Conservation (phyloP, 2,113 vertebrate species). For the Entelurus aequoreus region DNA sequence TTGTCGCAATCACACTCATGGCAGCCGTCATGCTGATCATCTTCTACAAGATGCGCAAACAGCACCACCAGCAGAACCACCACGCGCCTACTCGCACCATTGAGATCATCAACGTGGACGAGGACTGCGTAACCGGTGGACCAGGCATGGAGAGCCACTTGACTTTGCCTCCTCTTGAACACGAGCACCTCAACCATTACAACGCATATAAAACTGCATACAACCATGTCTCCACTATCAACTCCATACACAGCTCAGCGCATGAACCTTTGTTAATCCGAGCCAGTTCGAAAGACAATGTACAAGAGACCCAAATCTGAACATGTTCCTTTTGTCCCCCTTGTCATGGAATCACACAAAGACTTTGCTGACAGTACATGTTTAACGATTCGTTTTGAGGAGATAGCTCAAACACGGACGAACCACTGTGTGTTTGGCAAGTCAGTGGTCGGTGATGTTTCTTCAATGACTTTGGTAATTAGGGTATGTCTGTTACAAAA, state of each 20-base stretch:
- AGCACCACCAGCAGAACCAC: slow-evolving; percentile 97
- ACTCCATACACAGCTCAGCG: slow-evolving; percentile 99
- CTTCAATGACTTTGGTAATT: slow-evolving; percentile 88
- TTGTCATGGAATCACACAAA: slow-evolving; percentile 42
- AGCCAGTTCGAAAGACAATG: slow-evolving; percentile 99
- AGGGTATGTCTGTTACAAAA: slow-evolving; percentile 98
- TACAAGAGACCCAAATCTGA: slow-evolving; percentile 99
- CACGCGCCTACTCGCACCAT: slow-evolving; percentile 93
- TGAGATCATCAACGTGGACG: slow-evolving; percentile 97
- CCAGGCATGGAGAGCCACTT: slow-evolving; percentile 93
- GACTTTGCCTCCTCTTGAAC: slow-evolving; percentile 92
- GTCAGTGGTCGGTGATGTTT: slow-evolving; percentile 75
- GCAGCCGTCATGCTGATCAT: slow-evolving; percentile 98
- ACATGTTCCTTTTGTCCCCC: slow-evolving; percentile 44
- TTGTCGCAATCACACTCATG: slow-evolving; percentile 99
- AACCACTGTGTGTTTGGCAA: slow-evolving; percentile 59
- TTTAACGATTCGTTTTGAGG: slow-evolving; percentile 35
- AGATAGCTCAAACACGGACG: slow-evolving; percentile 62
- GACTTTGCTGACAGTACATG: slow-evolving; percentile 50
- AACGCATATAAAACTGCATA: slow-evolving; percentile 96
- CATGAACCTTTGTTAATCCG: slow-evolving; percentile 99
- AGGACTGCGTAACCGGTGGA: slow-evolving; percentile 91
- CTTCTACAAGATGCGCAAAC: slow-evolving; percentile 99
- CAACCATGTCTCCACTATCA: slow-evolving; percentile 97
- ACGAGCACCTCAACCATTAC: slow-evolving; percentile 98